Percentiles rank a stretch among this genome's conserved stretches.
phyloP scores from a whole-genome alignment of 1,140 invertebrate species.

The Brachionus koreanus region DNA sequence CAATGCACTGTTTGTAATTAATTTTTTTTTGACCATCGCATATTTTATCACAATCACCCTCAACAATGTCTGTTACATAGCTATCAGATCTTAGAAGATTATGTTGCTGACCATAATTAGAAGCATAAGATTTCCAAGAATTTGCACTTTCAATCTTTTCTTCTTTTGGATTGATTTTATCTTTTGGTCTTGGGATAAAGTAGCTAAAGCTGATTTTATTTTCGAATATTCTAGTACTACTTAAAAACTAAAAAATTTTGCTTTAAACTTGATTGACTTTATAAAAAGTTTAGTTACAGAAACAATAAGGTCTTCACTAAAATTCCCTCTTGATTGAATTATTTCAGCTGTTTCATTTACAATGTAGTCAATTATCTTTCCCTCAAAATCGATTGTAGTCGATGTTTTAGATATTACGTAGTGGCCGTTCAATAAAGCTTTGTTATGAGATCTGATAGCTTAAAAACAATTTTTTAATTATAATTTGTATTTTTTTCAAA shows the following conservation, averaged over 20 bases:
- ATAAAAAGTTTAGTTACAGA: background rate
- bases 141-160: background rate
- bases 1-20: background rate
- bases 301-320: constrained; percentile 19
- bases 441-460: constrained; percentile 6
- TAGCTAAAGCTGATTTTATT: background rate
- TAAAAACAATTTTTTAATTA: background rate
- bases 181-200: background rate
- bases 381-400: constrained; percentile 6
- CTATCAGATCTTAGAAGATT: background rate
- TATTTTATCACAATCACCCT: constrained; percentile 19
- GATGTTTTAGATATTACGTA: constrained; percentile 40
- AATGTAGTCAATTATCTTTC: constrained; percentile 39
- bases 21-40: constrained; percentile 2
- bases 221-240: background rate
- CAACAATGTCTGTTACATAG: background rate
- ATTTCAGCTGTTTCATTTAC: constrained; percentile 42
- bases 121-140: background rate
- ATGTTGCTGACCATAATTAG: background rate
- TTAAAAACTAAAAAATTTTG: constrained; percentile 19
- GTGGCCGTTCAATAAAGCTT: constrained; percentile 8
- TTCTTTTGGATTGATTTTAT: background rate
- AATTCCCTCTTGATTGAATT: constrained; percentile 36
- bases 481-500: background rate
- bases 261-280: background rate